phyloP scores from a whole-genome alignment of 2,797 vertebrate species.

The Fringilla coelebs region DNA sequence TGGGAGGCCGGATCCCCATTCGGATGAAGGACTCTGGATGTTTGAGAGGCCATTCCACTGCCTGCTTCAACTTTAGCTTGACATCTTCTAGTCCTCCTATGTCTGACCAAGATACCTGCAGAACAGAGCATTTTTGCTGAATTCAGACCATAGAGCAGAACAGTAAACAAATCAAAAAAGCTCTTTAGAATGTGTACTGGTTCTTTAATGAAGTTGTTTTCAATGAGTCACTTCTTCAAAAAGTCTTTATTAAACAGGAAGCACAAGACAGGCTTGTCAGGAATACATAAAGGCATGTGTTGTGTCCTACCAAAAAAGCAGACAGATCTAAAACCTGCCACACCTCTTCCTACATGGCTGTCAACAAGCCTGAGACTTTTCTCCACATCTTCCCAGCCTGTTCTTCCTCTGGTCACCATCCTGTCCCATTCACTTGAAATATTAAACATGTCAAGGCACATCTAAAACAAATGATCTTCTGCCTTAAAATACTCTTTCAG shows the following conservation, averaged over 20 bases:
- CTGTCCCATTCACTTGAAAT: background rate
- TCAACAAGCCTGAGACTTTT: background rate
- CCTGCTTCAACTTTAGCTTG: constrained; percentile 93
- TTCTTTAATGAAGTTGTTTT: background rate
- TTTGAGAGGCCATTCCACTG: constrained; percentile 94
- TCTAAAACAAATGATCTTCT: background rate
- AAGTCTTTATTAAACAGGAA: background rate
- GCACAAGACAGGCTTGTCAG: background rate
- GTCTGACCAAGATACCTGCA: constrained; percentile 93
- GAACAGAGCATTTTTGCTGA: background rate
- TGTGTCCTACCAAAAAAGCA: background rate
- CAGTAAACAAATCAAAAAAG: background rate
- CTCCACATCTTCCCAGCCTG: background rate
- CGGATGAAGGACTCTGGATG: constrained; percentile 89
- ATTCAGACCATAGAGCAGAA: background rate
- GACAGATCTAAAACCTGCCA: background rate
- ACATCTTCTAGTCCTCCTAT: constrained; percentile 92
- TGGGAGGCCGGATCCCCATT: constrained; percentile 93
- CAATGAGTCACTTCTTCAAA: background rate
- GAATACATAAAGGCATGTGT: background rate
- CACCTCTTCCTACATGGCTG: background rate
- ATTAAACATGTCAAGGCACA: constrained; percentile 14
- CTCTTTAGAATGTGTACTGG: fast-evolving
- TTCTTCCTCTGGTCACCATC: background rate
- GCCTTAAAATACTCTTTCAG: background rate